Base-by-base conservation (phyloP, 2,888 invertebrate species). In the Phalera bucephala region DNA sequence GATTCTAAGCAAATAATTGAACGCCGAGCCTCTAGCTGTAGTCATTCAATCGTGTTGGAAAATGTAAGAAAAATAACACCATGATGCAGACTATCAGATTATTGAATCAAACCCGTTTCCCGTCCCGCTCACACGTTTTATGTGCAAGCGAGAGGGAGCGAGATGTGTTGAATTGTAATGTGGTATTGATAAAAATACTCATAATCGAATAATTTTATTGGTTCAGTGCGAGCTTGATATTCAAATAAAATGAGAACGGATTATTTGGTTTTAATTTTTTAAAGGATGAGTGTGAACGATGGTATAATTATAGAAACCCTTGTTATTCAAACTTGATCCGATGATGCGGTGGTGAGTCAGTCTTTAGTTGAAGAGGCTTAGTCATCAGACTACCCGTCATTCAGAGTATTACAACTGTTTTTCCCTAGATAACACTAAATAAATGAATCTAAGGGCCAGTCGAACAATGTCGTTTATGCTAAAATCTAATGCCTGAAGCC, bases 1-100 rank as follows among this genome's bases (percentile, higher is more conserved):
- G 79, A 82, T 80, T 80, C 66, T 69, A 71, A 74, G 71, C 55
- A 53, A 65, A 62, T 71, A 71, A 76, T 64, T 68, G 59, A 61
- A 64, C 66, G 69, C 74, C 65, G 65, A 79, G 69, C 72, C 77
- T 75, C 71, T 71, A 66, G 44, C 33, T 52, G 37, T 45, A 52
- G 46, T 51, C 40, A 50, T 44, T 44, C 47, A 50, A 40, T 50
- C 45, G 46, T 45, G 48, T 52, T 50, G 46, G 41, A 49, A 65
- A 60, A 52, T 55, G 45, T 56, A 44, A 55, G 45, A 49, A 52
- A 53, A 59, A 51, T 46, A 58, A 40, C 48, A 56, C 51, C 49
- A 65, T 61, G 60, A 62, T 59, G 49, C 48, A 52, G 52, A 58
- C 59, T 60, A 69, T 62, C 66, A 59, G 62, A 72, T 69, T 64